phyloP scores from a whole-genome alignment of 2,113 vertebrate genomes.

The Conger conger region DNA sequence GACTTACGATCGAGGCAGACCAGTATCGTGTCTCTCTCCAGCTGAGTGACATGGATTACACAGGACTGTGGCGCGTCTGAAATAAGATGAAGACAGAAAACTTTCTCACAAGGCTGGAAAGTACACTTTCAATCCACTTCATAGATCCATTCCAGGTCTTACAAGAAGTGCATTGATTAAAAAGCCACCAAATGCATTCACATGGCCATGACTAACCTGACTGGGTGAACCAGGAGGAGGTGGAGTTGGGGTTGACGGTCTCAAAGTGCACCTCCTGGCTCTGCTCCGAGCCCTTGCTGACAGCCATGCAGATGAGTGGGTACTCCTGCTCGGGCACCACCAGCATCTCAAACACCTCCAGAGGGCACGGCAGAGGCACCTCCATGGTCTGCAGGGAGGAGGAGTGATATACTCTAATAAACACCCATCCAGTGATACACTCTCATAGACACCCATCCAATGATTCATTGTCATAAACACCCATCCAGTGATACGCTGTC shows the following conservation, averaged over 20 bases:
- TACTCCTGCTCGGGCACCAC: slow-evolving; percentile 94
- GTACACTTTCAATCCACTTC: not conserved
- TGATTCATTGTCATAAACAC: not conserved
- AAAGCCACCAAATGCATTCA: not conserved
- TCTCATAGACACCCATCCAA: not conserved
- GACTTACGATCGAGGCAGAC: slow-evolving; percentile 96
- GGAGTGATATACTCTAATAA: not conserved
- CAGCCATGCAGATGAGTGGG: slow-evolving; percentile 92
- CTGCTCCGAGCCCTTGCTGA: slow-evolving; percentile 90
- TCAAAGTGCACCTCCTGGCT: slow-evolving; percentile 94
- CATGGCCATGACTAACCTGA: slow-evolving; percentile 71
- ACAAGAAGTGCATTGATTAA: not conserved
- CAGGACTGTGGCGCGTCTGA: slow-evolving; percentile 90
- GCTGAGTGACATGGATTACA: slow-evolving; percentile 92
- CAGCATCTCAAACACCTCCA: slow-evolving; percentile 96
- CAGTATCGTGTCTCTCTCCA: slow-evolving; percentile 96
- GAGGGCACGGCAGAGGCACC: slow-evolving; percentile 90
- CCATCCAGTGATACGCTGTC: too few relatives aligned
- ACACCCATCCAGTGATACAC: not conserved
- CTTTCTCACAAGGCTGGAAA: not conserved
- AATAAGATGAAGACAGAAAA: slow-evolving; percentile 43
- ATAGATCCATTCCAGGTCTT: not conserved
- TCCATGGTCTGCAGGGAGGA: slow-evolving; percentile 82
- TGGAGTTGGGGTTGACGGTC: slow-evolving; percentile 94
- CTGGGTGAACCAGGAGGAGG: slow-evolving; percentile 93